Percentiles rank a stretch among this genome's conserved stretches.
Evolutionary conservation across 2,797 vertebrate species (phyloP).

Genomic region (Agapornis canus): DNA sequence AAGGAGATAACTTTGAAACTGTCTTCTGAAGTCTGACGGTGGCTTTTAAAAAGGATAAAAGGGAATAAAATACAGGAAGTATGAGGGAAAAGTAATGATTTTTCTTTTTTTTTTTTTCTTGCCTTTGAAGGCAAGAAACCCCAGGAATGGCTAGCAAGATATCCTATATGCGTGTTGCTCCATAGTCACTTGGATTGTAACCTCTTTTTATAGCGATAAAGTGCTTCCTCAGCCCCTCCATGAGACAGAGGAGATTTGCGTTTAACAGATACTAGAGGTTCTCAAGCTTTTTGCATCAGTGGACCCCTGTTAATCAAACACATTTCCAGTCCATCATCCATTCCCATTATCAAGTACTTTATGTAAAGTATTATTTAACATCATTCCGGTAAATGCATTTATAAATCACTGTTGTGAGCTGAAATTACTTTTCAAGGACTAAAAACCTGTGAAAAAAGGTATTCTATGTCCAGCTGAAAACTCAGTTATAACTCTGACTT

Average conservation of each 20-base stretch:
- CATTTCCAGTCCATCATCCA: background rate
- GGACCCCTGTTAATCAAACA: background rate
- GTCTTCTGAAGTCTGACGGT: slow-evolving; percentile 7
- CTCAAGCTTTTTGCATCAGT: background rate
- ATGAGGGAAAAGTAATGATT: background rate
- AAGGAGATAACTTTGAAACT: slow-evolving; percentile 23
- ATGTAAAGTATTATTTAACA: background rate
- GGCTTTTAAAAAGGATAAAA: slow-evolving; percentile 39
- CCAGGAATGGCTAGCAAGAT: slow-evolving; percentile 4
- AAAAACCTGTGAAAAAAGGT: background rate
- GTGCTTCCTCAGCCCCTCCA: background rate
- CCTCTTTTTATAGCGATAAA: background rate
- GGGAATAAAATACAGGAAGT: slow-evolving; percentile 27
- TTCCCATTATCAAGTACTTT: background rate
- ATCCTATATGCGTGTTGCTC: background rate
- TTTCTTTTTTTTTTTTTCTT: background rate
- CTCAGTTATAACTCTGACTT: background rate
- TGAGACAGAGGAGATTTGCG: background rate
- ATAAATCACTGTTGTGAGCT: background rate
- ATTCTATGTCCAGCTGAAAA: background rate
- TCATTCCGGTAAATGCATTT: background rate
- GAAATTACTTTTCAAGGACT: background rate
- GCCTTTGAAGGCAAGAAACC: background rate
- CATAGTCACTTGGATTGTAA: background rate
- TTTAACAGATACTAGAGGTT: background rate